Conservation (phyloP, 1,140 invertebrate species). For the Hyles vespertilio region DNA sequence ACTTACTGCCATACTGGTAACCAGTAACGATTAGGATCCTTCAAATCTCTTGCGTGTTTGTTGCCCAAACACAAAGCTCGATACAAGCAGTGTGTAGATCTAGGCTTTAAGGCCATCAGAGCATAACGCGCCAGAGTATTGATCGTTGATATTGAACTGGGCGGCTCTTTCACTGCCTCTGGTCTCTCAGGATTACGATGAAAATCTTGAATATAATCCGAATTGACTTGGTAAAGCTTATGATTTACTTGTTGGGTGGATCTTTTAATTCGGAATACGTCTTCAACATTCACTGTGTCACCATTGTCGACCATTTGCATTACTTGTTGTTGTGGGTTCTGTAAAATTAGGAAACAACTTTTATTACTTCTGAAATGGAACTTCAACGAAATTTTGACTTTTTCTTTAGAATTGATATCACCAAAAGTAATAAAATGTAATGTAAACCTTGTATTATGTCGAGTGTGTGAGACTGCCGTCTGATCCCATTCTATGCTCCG, state of each 20-base stretch:
- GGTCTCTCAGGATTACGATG: background rate
- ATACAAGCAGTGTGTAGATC: conserved; percentile 76
- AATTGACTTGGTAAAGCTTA: background rate
- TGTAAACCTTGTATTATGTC: too few species aligned
- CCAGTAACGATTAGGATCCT: conserved; percentile 77
- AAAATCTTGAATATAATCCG: background rate
- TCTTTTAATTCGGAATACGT: conserved; percentile 55
- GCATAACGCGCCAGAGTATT: conserved; percentile 76
- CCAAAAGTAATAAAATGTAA: too few species aligned
- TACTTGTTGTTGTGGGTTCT: conserved; percentile 56
- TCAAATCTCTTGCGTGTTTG: conserved; percentile 73
- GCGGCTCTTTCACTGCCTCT: conserved; percentile 1
- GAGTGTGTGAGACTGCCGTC: too few species aligned
- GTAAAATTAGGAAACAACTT: conserved; percentile 10
- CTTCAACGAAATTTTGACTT: background rate
- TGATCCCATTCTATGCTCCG: too few species aligned
- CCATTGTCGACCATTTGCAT: conserved; percentile 62
- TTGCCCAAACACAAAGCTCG: conserved; percentile 80
- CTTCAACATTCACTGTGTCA: conserved; percentile 64
- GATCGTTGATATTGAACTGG: conserved; percentile 51
- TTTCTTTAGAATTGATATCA: too few species aligned
- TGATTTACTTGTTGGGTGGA: conserved; percentile 23
- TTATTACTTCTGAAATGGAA: background rate
- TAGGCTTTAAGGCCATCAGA: conserved; percentile 74
- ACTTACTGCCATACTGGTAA: conserved; percentile 83